Evolutionary conservation across 2,113 vertebrate genomes (phyloP).

Genomic region (Chrysochloris asiatica): DNA sequence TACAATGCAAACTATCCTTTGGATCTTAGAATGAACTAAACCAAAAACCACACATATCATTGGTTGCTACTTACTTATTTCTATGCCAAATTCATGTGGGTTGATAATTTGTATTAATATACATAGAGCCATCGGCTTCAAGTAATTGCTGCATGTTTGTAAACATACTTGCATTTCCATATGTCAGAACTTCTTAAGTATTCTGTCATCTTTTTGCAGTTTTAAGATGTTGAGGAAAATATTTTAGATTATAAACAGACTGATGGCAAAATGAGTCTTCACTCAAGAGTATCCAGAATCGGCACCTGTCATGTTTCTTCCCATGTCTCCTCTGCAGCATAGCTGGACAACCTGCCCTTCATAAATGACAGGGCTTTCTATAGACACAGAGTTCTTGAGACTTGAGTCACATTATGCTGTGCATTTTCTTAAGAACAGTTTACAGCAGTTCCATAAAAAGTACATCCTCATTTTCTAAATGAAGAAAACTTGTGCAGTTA

Average conservation of each 20-base stretch:
- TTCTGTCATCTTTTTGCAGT: constrained; percentile 1
- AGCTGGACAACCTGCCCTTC: not conserved
- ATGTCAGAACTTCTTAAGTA: constrained; percentile 33
- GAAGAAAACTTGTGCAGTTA: not conserved
- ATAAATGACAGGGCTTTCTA: not conserved
- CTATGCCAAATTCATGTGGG: constrained; percentile 32
- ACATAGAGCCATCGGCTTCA: constrained; percentile 17
- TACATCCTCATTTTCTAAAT: not conserved
- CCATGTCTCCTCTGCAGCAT: not conserved
- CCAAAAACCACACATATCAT: not conserved
- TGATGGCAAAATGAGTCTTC: not conserved
- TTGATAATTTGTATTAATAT: constrained; percentile 10
- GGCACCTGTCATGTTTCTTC: not conserved
- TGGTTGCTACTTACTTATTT: constrained; percentile 26
- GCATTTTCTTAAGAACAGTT: not conserved
- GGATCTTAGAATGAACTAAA: constrained; percentile 33
- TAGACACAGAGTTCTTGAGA: not conserved
- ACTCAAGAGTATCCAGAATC: not conserved
- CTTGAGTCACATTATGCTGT: not conserved
- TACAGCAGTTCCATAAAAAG: not conserved
- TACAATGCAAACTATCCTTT: not conserved
- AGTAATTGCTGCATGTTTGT: constrained; percentile 37
- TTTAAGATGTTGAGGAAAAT: constrained; percentile 1
- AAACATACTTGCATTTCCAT: constrained; percentile 24
- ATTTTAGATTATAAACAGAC: not conserved